Evolutionary conservation across 1,140 invertebrate species (phyloP).

Genomic region (Drosophila ficusphila): DNA sequence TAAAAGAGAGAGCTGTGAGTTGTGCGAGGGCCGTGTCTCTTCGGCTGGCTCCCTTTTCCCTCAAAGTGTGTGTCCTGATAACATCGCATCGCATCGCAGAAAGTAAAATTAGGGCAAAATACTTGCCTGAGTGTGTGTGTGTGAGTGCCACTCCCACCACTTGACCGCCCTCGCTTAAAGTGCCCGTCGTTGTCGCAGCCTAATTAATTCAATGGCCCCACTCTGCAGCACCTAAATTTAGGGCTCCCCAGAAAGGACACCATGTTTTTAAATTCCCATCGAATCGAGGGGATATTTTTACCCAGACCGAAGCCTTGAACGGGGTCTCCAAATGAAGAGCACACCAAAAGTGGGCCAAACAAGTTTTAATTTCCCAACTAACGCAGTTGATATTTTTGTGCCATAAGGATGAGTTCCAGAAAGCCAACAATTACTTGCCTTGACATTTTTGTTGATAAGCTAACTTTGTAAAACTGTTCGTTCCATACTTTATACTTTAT

Average conservation of each 20-base stretch:
- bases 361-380: background rate
- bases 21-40: constrained; percentile 14
- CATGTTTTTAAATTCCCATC: constrained; percentile 20
- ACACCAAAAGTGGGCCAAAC: background rate
- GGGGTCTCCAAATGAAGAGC: too few relatives aligned
- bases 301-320: background rate
- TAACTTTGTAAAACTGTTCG: too few relatives aligned
- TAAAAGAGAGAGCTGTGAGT: constrained; percentile 41
- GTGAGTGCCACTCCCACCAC: constrained; percentile 47
- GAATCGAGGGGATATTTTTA: background rate
- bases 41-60: constrained; percentile 19
- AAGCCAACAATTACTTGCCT: background rate
- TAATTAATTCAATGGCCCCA: constrained; percentile 78
- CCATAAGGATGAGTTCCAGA: background rate
- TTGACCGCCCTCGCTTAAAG: constrained; percentile 58
- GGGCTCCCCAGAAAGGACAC: constrained; percentile 3
- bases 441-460: too few relatives aligned
- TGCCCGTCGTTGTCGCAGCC: constrained; percentile 64
- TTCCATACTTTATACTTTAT: too few relatives aligned
- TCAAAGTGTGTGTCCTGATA: constrained; percentile 67
- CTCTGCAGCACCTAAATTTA: constrained; percentile 13
- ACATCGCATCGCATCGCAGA: constrained; percentile 80
- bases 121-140: constrained; percentile 41
- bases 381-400: background rate
- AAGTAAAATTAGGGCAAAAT: constrained; percentile 83